Evolutionary conservation across 2,797 vertebrate genomes (phyloP).

Genomic region (Serranus cabrilla): DNA sequence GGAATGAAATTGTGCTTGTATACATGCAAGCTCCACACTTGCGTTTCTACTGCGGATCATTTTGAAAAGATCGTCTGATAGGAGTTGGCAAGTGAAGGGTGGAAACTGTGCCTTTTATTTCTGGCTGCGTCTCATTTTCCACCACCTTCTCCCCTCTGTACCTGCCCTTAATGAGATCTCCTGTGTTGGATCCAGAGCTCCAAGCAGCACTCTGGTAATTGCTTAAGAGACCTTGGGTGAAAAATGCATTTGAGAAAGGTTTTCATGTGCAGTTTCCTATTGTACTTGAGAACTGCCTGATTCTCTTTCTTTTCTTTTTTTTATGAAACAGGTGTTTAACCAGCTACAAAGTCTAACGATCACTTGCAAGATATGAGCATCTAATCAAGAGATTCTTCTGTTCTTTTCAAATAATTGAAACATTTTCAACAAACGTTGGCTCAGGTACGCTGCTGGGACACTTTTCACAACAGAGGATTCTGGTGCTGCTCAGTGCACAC

Average conservation of each 20-base stretch:
- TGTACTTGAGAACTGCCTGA: neutral
- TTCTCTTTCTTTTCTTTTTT: neutral
- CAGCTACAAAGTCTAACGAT: neutral
- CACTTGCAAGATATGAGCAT: conserved; percentile 3
- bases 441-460: conserved; percentile 18
- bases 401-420: conserved; percentile 26
- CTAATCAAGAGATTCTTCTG: neutral
- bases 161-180: conserved; percentile 63
- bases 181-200: conserved; percentile 30
- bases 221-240: conserved; percentile 24
- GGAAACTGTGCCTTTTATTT: conserved; percentile 68
- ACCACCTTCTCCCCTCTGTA: conserved; percentile 53
- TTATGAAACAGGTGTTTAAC: conserved; percentile 37
- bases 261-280: conserved; percentile 8
- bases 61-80: conserved; percentile 64
- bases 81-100: conserved; percentile 48
- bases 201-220: conserved; percentile 6
- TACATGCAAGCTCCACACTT: conserved; percentile 27
- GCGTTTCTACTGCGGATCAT: conserved; percentile 35
- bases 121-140: conserved; percentile 63
- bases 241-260: conserved; percentile 16
- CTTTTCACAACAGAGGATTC: conserved; percentile 47
- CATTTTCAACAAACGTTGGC: conserved; percentile 41
- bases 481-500: conserved; percentile 53
- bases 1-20: conserved; percentile 20